These are phyloP conservation scores for Apostichopus parvimensis DNA, from an alignment of 35 echinoderm and acorn worm species.

Conservation along the genomic window DNA sequence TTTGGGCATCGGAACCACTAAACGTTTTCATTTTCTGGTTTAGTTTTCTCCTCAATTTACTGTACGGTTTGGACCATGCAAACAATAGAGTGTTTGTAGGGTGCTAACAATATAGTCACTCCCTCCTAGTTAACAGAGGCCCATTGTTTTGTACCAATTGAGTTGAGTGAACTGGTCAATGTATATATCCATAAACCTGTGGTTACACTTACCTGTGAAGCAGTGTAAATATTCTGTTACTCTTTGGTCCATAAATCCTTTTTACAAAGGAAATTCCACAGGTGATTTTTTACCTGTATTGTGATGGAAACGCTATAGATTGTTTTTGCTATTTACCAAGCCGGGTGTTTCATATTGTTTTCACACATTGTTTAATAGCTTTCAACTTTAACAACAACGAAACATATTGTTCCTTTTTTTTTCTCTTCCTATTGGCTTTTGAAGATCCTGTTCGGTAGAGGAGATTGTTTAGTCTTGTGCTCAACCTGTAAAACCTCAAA, in stretches of 20 bases:
- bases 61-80: too few relatives aligned
- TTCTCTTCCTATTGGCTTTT: background rate
- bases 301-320: background rate
- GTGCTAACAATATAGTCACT: too few relatives aligned
- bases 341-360: background rate
- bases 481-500: background rate
- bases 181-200: too few relatives aligned
- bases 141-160: too few relatives aligned
- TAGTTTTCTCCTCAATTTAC: too few relatives aligned
- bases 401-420: background rate
- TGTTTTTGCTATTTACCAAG: background rate
- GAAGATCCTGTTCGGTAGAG: background rate
- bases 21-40: too few relatives aligned
- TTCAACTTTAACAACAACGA: background rate
- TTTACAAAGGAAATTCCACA: background rate
- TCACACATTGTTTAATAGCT: background rate
- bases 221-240: background rate
- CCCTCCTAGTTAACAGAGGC: too few relatives aligned
- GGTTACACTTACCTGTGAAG: background rate
- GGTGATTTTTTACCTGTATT: background rate
- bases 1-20: too few relatives aligned
- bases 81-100: too few relatives aligned
- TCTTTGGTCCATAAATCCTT: background rate
- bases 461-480: background rate
- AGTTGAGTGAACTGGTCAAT: too few relatives aligned